Base-by-base conservation (phyloP, 2,797 vertebrate species). In the Galaxias olidus region DNA sequence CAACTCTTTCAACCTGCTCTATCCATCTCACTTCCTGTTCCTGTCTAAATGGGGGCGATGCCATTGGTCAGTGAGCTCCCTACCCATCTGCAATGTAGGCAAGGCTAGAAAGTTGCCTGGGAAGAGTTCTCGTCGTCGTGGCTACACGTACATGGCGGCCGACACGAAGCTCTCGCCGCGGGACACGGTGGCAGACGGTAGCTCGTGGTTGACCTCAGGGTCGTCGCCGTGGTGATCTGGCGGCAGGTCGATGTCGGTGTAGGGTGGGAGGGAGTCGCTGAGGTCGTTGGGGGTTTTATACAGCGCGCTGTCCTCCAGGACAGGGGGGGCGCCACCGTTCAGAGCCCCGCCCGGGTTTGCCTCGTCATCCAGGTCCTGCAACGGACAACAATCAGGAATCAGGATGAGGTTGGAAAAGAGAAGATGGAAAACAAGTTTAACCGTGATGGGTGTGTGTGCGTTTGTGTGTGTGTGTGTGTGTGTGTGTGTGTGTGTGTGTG, bases 131-230 rank as follows among this genome's bases (percentile, higher is more conserved):
- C 71, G 62, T 65, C 19, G 65, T 50, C 73, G 13, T 6, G 62
- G 71, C 71, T 89, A 92, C 77, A 91, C 90, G 1, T 91, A 87
- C 91, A 92, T 90, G 66, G 91, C 69, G 1, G 86, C 61, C n/a
- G 90, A 92, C 5, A 91, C 78, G 4, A 92, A 91, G 81, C 90
- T 92, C 73, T 91, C 89, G 30, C 81, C 88, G 2, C 84, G 88
- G 8, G 87, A 58, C 68, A 91, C 81, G 79, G 75, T 81, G 65
- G 79, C 65, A 9, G 67, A 42, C 0, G 72, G 51, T 0, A 69
- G 47, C 52, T 84, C 84, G 30, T 69, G 85, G 55, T 65, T 71
- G 0, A 74, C 68, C 14, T 86, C 87, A 53, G 78, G 51, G 55
- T 84, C 72, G 18, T 84, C 66, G 2, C 73, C 77, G 65, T 75